A percentile compares a stretch with the other conserved stretches of the same genome.
These are phyloP conservation scores for Xanthorhoe designata DNA, from an alignment of 2,888 invertebrate species.

Conservation along the genomic window DNA sequence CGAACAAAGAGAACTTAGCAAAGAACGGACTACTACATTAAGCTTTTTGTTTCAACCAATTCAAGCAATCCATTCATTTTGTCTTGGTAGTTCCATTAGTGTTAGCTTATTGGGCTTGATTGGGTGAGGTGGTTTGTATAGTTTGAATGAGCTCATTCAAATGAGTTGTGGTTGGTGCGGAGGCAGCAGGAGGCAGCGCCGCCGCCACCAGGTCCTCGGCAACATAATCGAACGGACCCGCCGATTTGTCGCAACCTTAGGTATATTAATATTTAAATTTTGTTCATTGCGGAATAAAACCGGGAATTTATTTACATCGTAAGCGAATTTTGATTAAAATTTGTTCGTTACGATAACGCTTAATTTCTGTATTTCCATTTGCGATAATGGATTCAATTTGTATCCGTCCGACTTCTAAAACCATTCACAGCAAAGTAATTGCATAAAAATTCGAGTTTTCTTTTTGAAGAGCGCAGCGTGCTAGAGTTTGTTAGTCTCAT, in stretches of 20 bases:
- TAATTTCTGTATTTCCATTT: constrained; percentile 42
- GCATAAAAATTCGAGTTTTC: constrained; percentile 13
- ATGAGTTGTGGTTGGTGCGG: constrained; percentile 13
- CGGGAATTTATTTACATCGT: constrained; percentile 39
- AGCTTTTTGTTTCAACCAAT: constrained; percentile 3
- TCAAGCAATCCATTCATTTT: constrained; percentile 13
- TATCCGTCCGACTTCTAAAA: constrained; percentile 14
- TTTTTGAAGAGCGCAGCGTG: constrained; percentile 18
- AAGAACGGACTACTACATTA: not conserved
- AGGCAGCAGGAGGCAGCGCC: not conserved
- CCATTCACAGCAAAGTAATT: constrained; percentile 10
- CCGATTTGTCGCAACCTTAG: constrained; percentile 35
- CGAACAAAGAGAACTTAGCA: constrained; percentile 14
- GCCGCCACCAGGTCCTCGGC: not conserved
- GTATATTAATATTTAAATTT: constrained; percentile 40
- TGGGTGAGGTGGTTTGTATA: constrained; percentile 20
- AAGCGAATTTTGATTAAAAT: constrained; percentile 43
- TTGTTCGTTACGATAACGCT: constrained; percentile 42
- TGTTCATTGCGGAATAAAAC: constrained; percentile 42
- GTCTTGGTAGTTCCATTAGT: constrained; percentile 8
- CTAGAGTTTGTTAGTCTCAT: constrained; percentile 22
- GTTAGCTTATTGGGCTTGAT: constrained; percentile 25
- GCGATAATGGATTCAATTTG: constrained; percentile 33
- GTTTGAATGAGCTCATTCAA: constrained; percentile 26
- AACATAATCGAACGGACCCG: constrained; percentile 22